Evolutionary conservation across 2,797 vertebrate species (phyloP).

Genomic region (Graptemys geographica): DNA sequence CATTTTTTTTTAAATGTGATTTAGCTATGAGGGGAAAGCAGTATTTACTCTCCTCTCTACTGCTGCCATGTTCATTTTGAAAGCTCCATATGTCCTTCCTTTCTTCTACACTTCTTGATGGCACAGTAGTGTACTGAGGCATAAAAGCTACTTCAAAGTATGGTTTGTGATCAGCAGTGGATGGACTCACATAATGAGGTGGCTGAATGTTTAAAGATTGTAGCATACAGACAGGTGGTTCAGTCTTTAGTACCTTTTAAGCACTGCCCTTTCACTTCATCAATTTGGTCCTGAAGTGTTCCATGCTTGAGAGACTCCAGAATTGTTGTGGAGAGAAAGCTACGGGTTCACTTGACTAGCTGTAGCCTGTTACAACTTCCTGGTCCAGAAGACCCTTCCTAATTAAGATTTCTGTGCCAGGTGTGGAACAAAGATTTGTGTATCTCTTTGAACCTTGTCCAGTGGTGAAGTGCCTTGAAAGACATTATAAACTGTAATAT

Average conservation of each 20-base stretch:
- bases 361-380: background rate
- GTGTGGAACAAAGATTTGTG: background rate
- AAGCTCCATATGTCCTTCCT: background rate
- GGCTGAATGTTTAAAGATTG: background rate
- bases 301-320: background rate
- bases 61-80: background rate
- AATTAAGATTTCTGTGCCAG: background rate
- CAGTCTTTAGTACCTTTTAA: background rate
- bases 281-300: background rate
- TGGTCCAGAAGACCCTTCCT: background rate
- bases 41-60: background rate
- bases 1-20: background rate
- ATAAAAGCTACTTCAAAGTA: background rate
- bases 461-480: background rate
- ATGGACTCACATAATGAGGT: background rate
- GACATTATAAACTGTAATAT: background rate
- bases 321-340: background rate
- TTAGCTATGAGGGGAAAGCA: rapidly evolving
- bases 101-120: background rate
- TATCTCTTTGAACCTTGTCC: background rate
- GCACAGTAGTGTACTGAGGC: background rate
- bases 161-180: background rate
- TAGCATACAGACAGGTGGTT: background rate
- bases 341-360: background rate
- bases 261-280: background rate